A percentile compares a stretch with the other conserved stretches of the same genome.
Conservation (phyloP, 2,888 invertebrate species). For the Lycaena phlaeas region DNA sequence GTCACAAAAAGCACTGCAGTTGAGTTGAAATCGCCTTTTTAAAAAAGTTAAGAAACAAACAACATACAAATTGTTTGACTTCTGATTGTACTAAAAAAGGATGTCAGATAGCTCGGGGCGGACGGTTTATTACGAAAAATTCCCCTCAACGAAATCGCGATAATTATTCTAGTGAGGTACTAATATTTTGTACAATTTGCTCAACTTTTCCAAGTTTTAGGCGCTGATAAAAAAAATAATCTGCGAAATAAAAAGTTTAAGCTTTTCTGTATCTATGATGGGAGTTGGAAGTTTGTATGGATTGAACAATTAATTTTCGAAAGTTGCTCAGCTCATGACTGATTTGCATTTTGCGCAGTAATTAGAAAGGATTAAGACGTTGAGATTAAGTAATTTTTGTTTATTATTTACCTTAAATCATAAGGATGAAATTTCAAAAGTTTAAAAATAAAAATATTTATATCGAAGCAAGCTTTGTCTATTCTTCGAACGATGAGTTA, state of each 20-base stretch:
- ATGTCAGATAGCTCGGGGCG: background rate
- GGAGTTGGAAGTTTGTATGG: constrained; percentile 28
- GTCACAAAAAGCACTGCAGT: no score
- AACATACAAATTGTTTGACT: constrained; percentile 4
- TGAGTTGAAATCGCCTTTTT: background rate
- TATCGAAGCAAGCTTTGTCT: no score
- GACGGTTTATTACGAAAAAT: constrained; percentile 1
- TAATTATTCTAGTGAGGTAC: constrained; percentile 4
- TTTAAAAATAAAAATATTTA: no score
- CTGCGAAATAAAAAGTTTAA: constrained; percentile 42
- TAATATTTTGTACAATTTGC: constrained; percentile 9
- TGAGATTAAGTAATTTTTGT: no score
- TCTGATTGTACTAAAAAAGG: background rate
- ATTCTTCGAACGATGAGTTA: no score
- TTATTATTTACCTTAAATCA: no score
- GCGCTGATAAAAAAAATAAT: constrained; percentile 39
- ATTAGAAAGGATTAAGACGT: constrained; percentile 21
- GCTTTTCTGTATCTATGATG: constrained; percentile 24
- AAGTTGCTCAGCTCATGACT: no score
- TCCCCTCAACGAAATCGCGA: background rate
- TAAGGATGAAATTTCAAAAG: no score
- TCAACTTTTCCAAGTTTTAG: constrained; percentile 5
- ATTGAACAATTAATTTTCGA: no score
- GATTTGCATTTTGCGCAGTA: constrained; percentile 44
- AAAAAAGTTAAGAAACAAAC: background rate